Evolutionary conservation across 2,888 invertebrate genomes (phyloP).

Genomic region (Drosophila hamatofila): DNA sequence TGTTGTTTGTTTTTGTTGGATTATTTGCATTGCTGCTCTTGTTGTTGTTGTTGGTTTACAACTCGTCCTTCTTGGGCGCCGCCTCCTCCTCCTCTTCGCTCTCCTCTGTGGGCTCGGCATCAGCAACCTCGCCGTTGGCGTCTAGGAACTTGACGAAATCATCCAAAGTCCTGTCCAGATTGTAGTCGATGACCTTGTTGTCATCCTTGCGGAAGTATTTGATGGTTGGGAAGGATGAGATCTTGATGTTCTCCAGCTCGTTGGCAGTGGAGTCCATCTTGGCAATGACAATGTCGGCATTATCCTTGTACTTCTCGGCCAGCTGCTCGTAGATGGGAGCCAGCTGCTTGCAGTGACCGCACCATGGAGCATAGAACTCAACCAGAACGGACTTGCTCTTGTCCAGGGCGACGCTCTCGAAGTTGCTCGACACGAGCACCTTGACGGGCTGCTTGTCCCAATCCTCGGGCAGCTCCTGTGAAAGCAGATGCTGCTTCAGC

Average conservation of each 20-base stretch:
- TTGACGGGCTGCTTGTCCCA: constrained; percentile 99
- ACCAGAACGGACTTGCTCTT: constrained; percentile 96
- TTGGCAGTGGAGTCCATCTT: constrained; percentile 99
- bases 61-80: constrained; percentile 85
- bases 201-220: constrained; percentile 97
- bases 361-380: constrained; percentile 99
- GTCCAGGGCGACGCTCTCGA: constrained; percentile 96
- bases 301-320: constrained; percentile 95
- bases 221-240: constrained; percentile 97
- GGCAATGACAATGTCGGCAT: constrained; percentile 94
- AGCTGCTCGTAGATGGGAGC: constrained; percentile 98
- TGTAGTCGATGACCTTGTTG: constrained; percentile 95
- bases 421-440: constrained; percentile 96
- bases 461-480: constrained; percentile 97
- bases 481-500: constrained; percentile 97
- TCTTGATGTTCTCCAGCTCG: constrained; percentile 97
- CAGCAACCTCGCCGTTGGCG: constrained; percentile 92
- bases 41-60: constrained; percentile 79
- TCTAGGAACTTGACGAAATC: constrained; percentile 97
- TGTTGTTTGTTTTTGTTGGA: constrained; percentile 60
- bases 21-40: constrained; percentile 37
- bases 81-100: constrained; percentile 81
- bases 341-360: constrained; percentile 99
- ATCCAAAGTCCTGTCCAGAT: constrained; percentile 97
- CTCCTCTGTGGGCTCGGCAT: constrained; percentile 84